Evolutionary conservation across 2,888 invertebrate genomes (phyloP), one percentile per base, ranked within the genome.

Genomic region (Limnephilus auricula): DNA sequence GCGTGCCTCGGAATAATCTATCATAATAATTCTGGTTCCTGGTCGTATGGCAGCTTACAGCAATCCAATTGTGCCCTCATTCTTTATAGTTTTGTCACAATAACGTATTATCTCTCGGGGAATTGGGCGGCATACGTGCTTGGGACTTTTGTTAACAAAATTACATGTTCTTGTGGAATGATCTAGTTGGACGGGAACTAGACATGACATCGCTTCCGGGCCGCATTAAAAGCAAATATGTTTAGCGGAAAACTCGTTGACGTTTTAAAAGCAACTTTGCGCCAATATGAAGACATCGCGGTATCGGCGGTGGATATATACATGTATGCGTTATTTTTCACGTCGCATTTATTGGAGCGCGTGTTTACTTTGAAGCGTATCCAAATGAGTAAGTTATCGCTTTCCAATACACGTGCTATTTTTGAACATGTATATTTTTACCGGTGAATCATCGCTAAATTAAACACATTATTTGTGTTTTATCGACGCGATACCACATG

Each of bases 171-270:
- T 37, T 37, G 37, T 45, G 37, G 25, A 84, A 83, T 37, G 83
- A 32, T 83, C 37, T 40, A 34, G 25, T 18, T 5, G 13, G 50
- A 84, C 37, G 37, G 40, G 12, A n/a, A n/a, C 34, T 12, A 84
- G 84, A 84, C 84, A 84, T 40, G 84, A 84, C 84, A 84, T 84
- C 84, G 84, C 37, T 84, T 84, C 40, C 40, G 82, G 82, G 34
- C 32, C 34, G 34, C 34, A 82, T 82, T 82, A 82, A 82, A 82
- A 82, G 31, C 15, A 32, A 82, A 65, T 65, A 65, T 50, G 50
- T 50, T 65, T 25, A 18, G 50, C 50, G 50, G 18, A 65, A 65
- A 5, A 25, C 50, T 65, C 50, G 50, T 65, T 65, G 18, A 65
- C 18, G 50, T 65, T 65, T 65, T 5, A 65, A 65, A 65, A 65